Evolutionary conservation across 2,888 invertebrate species (phyloP).

Genomic region (Mythimna pallens): DNA sequence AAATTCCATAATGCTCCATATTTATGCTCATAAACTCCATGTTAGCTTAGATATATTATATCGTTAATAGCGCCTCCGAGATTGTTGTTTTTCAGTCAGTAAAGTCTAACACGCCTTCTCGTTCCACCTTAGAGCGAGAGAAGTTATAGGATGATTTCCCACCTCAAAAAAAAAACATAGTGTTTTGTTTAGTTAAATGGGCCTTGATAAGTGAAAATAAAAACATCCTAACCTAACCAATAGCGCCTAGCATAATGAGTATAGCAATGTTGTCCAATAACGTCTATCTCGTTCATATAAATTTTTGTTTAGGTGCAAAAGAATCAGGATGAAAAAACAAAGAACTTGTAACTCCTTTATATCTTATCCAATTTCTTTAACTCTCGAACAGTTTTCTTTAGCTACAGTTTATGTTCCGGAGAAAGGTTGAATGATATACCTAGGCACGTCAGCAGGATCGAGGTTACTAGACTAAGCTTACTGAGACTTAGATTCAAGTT

Average conservation of each 20-base stretch:
- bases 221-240: neutral
- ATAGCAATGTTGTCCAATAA: neutral
- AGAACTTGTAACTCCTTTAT: neutral
- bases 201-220: no score
- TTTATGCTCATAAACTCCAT: no score
- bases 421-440: slow-evolving; percentile 48
- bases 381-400: slow-evolving; percentile 22
- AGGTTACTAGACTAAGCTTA: slow-evolving; percentile 46
- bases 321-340: neutral
- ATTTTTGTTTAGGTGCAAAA: no score
- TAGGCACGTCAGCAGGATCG: slow-evolving; percentile 48
- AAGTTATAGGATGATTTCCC: no score
- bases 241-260: neutral
- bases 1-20: no score
- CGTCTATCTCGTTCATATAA: neutral
- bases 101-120: no score
- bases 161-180: no score
- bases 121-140: no score
- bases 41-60: no score
- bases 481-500: slow-evolving; percentile 19
- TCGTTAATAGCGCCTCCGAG: no score
- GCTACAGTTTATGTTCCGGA: slow-evolving; percentile 29
- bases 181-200: no score
- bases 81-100: no score
- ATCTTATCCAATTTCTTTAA: slow-evolving; percentile 31